Evolutionary conservation across 2,888 invertebrate genomes (phyloP), one percentile per base, ranked within the genome.

Genomic region (Cephus pulcher): DNA sequence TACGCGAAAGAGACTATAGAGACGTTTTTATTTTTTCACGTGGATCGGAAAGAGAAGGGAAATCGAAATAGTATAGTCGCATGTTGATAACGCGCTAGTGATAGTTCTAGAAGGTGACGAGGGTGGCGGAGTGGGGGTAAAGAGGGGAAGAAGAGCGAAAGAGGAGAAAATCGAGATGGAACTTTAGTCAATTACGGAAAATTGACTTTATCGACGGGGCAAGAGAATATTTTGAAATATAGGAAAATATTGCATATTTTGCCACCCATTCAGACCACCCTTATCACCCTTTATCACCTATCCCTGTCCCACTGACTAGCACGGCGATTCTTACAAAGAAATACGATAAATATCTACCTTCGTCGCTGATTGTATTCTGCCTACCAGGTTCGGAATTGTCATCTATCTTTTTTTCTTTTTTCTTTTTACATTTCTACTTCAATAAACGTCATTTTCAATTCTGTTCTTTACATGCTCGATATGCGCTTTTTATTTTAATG

Each of bases 31-130:
- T 32, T 75, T 70, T 4, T 68, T 30, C 75, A 15, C 23, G 40
- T 56, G 23, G 3, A 0, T 40, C 15, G 1, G 15, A 4, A 40
- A 6, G 15, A 15, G 15, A 15, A 15, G 15, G 12, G 6, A 40
- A 40, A 40, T 40, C 40, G 6, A 4, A 40, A 40, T 40, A 1
- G 4, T 15, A 15, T 15, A 40, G 15, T 40, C 15, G 40, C 1
- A 40, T 15, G 4, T 1, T 15, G 40, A 40, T 33, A 69, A 75
- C 76, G 69, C 78, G 68, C 32, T 75, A 73, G 69, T 37, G 75
- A 35, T 68, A 69, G 69, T 73, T 76, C 34, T 40, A 73, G 34
- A 73, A n/a, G 32, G 34, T 75, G 33, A 75, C n/a, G 73, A 68
- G 12, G 35, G 35, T 12, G 35, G 12, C 3, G 35, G 15, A 1